Evolutionary conservation across 2,888 invertebrate species (phyloP), one percentile per base, ranked within the genome.

Genomic region (Sarcophaga caerulescens): DNA sequence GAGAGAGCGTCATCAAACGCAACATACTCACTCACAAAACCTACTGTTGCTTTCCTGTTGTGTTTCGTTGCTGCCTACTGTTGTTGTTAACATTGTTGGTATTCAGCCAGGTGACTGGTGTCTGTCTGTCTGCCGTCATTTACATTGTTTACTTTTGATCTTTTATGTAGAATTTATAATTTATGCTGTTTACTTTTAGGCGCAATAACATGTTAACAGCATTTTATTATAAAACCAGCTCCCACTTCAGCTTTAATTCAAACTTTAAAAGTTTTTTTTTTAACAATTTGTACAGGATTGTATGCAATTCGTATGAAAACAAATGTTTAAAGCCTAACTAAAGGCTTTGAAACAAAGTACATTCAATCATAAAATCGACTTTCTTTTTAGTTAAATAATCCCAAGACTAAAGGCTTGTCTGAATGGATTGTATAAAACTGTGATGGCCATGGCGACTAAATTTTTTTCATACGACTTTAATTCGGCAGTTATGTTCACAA

Each of bases 121-220:
- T 52, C 52, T 52, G 17, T 52, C 52, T 52, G 14, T 52, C 47
- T 47, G 47, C 14, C 17, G 21, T 44, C 23, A 4, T 65, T 19
- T 25, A 77, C 74, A 81, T 79, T 82, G 76, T 70, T 62, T 47
- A 76, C 73, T 68, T 52, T 52, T 71, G 73, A 80, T 77, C 68
- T 83, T 83, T 77, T 62, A 63, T 52, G 21, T 65, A 19, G 47
- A 65, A 68, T 68, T 47, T 59, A 68, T 57, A 68, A 76, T 76
- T 2, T 71, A 68, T 76, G 79, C 12, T 82, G 79, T 71, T 79
- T 80, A 82, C 78, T 79, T 79, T 71, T 75, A 76, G 85, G 82
- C 76, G 79, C 69, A 71, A 66, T 77, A 68, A 57, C 62, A 52
- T 83, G 60, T 77, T 70, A 45, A 69, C 3, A 60, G 5, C 17